A percentile compares a stretch with the other conserved stretches of the same genome.
Evolutionary conservation across 2,888 invertebrate species (phyloP).

Genomic region (Campoplex capitator): DNA sequence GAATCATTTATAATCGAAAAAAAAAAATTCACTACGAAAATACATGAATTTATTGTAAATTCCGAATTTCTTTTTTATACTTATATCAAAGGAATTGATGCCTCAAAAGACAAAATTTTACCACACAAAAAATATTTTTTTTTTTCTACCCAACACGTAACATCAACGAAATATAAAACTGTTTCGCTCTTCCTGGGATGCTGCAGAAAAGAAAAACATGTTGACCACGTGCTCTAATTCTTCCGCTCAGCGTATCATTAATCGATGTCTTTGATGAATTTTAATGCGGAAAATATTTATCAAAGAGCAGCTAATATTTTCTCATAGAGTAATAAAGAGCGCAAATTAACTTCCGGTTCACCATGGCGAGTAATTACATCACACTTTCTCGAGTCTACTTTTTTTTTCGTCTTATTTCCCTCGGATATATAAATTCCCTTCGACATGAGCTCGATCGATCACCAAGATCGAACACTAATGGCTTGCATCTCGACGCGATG

Average conservation of each 20-base stretch:
- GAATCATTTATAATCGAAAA: not conserved
- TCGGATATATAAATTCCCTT: constrained; percentile 10
- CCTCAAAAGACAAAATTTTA: not conserved
- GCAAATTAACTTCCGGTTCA: constrained; percentile 12
- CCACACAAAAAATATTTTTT: not conserved
- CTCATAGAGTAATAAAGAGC: not conserved
- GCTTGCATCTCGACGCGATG: constrained; percentile 33
- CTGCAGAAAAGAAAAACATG: not conserved
- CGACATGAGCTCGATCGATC: constrained; percentile 55
- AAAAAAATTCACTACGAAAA: not conserved
- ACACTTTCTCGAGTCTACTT: not conserved
- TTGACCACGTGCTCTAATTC: not conserved
- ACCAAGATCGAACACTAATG: constrained; percentile 49
- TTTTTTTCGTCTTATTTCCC: constrained; percentile 7
- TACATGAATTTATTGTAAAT: not conserved
- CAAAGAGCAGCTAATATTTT: not conserved
- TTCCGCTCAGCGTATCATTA: not conserved
- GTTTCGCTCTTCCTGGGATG: not conserved
- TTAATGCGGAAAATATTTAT: not conserved
- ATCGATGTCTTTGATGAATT: not conserved
- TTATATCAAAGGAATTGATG: not conserved
- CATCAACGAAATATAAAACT: not conserved
- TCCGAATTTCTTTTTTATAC: not conserved
- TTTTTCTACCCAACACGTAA: not conserved
- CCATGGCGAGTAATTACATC: constrained; percentile 30